Conservation (phyloP, 2,113 vertebrate genomes). For the Ahaetulla prasina region DNA sequence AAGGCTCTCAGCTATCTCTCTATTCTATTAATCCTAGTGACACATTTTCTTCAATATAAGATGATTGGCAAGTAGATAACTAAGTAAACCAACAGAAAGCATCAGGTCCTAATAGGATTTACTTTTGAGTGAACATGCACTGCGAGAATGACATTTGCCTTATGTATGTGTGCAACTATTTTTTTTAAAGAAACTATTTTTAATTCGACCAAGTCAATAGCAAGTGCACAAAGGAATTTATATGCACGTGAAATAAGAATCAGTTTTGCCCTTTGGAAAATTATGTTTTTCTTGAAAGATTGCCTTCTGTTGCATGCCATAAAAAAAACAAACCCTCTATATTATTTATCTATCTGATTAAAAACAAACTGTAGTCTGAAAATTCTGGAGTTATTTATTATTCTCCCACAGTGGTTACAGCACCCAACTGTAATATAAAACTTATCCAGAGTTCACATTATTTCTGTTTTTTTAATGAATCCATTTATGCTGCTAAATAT, state of each 20-base stretch:
- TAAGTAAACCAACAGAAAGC: background rate
- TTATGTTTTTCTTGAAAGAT: conserved; percentile 2
- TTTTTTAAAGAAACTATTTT: background rate
- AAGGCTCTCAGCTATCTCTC: background rate
- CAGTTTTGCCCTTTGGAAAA: conserved; percentile 4
- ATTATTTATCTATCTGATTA: background rate
- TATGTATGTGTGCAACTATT: background rate
- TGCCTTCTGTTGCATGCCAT: background rate
- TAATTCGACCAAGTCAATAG: background rate
- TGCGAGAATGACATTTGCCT: background rate
- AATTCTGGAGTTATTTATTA: background rate
- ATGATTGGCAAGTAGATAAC: background rate
- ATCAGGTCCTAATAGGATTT: background rate
- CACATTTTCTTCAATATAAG: background rate
- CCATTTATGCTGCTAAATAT: background rate
- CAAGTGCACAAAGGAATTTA: background rate
- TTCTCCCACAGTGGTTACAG: background rate
- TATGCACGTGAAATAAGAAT: background rate
- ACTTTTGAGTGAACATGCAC: background rate
- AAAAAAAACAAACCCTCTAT: background rate
- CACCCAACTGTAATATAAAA: background rate
- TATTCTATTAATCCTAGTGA: background rate
- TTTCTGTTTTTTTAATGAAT: background rate
- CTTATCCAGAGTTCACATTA: background rate
- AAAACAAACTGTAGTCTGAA: background rate